Evolutionary conservation across 2,888 invertebrate genomes (phyloP).

Genomic region (Chrysolina oricalcia): DNA sequence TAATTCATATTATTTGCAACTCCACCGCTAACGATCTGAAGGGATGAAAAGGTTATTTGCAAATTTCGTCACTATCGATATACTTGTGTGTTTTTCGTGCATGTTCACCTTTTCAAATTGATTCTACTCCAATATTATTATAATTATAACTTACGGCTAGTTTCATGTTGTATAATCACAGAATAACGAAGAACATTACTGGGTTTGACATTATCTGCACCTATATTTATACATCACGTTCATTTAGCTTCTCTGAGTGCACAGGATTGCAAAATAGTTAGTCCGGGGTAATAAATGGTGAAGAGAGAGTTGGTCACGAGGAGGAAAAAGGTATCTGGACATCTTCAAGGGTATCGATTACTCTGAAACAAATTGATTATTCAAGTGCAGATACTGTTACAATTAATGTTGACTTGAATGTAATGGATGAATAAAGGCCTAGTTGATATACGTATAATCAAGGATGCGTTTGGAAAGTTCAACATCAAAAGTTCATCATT

Average conservation of each 20-base stretch:
- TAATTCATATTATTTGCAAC: no score
- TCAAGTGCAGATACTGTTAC: neutral
- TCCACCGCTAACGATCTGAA: no score
- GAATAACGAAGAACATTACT: slow-evolving; percentile 39
- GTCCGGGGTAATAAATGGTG: slow-evolving; percentile 10
- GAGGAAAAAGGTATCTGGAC: slow-evolving; percentile 11
- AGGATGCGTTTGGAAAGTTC: neutral
- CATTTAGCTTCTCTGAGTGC: slow-evolving; percentile 1
- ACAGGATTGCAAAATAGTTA: slow-evolving; percentile 7
- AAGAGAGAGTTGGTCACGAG: slow-evolving; percentile 14
- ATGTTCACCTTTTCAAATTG: no score
- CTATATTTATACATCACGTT: slow-evolving; percentile 46
- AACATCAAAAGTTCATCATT: neutral
- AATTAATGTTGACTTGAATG: neutral
- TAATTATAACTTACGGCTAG: slow-evolving; percentile 44
- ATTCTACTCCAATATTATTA: slow-evolving; percentile 27
- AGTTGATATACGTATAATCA: neutral
- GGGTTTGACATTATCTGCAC: slow-evolving; percentile 46
- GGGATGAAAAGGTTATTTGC: no score
- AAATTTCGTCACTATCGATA: no score
- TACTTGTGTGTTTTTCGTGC: no score
- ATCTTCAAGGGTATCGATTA: slow-evolving; percentile 18
- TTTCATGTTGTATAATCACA: slow-evolving; percentile 49
- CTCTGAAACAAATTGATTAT: neutral
- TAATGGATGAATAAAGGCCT: slow-evolving; percentile 1